Conservation (phyloP, 2,888 invertebrate genomes). For the Alviniconcha strummeri region DNA sequence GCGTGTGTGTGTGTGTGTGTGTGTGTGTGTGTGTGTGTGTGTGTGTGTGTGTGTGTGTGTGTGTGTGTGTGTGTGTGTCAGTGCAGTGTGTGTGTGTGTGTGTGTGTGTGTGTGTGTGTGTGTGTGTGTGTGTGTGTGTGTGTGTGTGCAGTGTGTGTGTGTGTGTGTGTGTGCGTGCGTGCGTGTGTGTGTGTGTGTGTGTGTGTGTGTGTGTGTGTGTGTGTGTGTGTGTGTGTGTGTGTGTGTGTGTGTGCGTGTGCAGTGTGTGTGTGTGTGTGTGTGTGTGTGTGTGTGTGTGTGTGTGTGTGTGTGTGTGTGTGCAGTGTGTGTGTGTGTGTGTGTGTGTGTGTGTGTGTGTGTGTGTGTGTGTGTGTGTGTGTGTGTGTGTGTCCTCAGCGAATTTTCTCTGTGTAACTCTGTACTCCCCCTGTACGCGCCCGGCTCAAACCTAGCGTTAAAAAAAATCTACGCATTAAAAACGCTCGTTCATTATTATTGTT, state of each 20-base stretch:
- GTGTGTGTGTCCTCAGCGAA: neutral
- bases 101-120: neutral
- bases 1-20: neutral
- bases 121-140: neutral
- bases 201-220: neutral
- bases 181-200: neutral
- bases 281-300: neutral
- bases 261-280: neutral
- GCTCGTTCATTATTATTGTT: too few species aligned
- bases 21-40: neutral
- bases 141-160: too few species aligned
- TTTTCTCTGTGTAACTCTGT: too few species aligned
- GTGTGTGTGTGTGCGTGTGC: constrained; percentile 1
- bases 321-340: neutral
- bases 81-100: neutral
- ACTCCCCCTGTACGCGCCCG: too few species aligned
- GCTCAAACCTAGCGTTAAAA: too few species aligned
- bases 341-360: neutral
- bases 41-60: neutral
- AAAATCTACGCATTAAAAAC: too few species aligned
- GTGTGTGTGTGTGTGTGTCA: neutral
- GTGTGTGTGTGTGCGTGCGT: neutral
- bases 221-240: neutral
- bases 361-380: neutral
- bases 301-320: neutral